Evolutionary conservation across 2,797 vertebrate species (phyloP).

Genomic region (Vespertilio murinus): DNA sequence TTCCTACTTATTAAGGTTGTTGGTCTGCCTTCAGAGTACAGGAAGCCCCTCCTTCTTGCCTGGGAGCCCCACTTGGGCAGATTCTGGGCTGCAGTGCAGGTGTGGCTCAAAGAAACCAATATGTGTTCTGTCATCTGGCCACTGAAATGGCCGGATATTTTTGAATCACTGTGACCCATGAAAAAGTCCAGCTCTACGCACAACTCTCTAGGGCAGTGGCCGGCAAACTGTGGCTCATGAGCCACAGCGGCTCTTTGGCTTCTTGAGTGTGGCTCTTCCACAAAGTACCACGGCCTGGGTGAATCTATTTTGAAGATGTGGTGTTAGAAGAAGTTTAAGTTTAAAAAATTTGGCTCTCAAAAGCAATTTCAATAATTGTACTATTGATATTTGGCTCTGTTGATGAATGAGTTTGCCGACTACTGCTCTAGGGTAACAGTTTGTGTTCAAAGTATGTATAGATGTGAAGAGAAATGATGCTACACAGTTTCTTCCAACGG

Average conservation of each 20-base stretch:
- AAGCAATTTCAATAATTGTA: too few species aligned
- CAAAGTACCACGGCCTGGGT: too few species aligned
- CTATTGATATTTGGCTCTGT: too few species aligned
- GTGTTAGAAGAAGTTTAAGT: too few species aligned
- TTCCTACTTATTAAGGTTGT: background rate
- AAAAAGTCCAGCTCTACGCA: background rate
- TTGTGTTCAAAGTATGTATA: background rate
- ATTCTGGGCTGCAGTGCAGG: background rate
- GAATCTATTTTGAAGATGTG: too few species aligned
- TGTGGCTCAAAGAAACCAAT: background rate
- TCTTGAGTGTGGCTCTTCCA: too few species aligned
- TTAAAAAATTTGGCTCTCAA: too few species aligned
- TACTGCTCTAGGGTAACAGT: background rate
- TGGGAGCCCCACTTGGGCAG: background rate
- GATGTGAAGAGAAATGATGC: background rate
- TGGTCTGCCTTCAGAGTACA: background rate
- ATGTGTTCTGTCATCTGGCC: background rate
- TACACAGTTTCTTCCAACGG: conserved; percentile 18
- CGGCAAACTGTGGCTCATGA: too few species aligned
- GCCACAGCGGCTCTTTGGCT: too few species aligned
- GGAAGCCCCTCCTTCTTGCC: background rate
- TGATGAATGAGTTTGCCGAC: too few species aligned
- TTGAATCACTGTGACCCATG: background rate
- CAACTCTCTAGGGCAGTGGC: background rate
- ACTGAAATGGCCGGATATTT: background rate